Evolutionary conservation across 2,888 invertebrate genomes (phyloP), one percentile per base, ranked within the genome.

Genomic region (Scotopteryx bipunctaria): DNA sequence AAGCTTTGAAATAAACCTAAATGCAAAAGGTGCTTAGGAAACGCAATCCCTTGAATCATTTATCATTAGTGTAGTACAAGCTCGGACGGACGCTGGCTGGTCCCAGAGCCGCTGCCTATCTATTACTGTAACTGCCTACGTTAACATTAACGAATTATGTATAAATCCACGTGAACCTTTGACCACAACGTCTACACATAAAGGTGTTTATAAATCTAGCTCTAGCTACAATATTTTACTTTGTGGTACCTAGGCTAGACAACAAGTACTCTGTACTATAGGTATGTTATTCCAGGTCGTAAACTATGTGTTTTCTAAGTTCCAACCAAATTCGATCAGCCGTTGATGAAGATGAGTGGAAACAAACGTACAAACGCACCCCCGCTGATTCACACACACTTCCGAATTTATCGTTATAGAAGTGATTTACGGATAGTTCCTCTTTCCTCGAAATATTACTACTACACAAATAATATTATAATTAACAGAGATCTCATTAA

Each of bases 11-110:
- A 58, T 54, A 57, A 59, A 71, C 61, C 63, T 70, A 71, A 71
- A 71, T 63, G 69, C 64, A 70, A 67, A 66, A 67, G 64, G 66
- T 70, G 63, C 69, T 71, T 66, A 73, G 73, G 69, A 71, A 77
- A 75, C 66, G 67, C 67, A 71, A 69, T 74, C 61, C 66, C 49
- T 50, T 49, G 65, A 64, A 74, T 66, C 65, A 73, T 79, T 78
- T 71, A 74, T 77, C 77, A 75, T 73, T 67, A 66, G 65, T 66
- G 61, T 64, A 60, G 60, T 68, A 70, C 65, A 66, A 60, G 66
- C 65, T 55, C 56, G 55, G 62, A 64, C 64, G 55, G 63, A 66
- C 58, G 50, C 53, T 57, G 61, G 50, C 53, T 57, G 61, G 47
- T 36, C 48, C 52, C 51, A 36, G 42, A 55, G 57, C 44, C 59